Evolutionary conservation across 1,140 invertebrate genomes (phyloP).

Genomic region (Pogonus chalceus): DNA sequence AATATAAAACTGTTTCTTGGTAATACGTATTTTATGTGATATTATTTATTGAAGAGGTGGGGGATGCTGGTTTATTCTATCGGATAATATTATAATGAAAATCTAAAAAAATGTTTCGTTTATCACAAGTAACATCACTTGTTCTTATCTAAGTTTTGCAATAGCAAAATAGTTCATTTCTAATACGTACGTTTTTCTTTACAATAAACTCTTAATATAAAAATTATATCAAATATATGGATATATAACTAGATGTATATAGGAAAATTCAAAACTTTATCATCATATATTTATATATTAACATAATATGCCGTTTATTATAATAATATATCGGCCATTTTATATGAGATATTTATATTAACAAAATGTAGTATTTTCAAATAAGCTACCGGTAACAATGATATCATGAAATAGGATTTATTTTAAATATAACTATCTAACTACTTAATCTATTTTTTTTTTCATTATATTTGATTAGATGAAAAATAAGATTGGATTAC

Average conservation of each 20-base stretch:
- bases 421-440: too few species aligned
- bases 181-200: neutral
- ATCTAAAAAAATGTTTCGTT: neutral
- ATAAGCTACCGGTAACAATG: too few species aligned
- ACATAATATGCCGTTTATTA: too few species aligned
- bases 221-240: neutral
- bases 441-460: too few species aligned
- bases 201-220: neutral
- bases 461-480: too few species aligned
- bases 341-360: too few species aligned
- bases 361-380: too few species aligned
- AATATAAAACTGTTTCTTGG: neutral
- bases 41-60: too few species aligned
- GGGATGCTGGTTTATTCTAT: neutral
- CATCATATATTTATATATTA: neutral
- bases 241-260: neutral
- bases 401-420: too few species aligned
- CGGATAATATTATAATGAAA: neutral
- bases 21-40: neutral
- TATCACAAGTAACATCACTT: slow-evolving; percentile 7
- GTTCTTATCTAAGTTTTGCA: slow-evolving; percentile 7
- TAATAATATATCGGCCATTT: too few species aligned
- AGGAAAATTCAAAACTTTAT: slow-evolving; percentile 1
- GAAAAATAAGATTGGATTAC: too few species aligned
- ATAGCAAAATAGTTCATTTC: neutral